These are phyloP conservation scores for Poicephalus meyeri DNA, from an alignment of 2,113 vertebrate genomes.

Conservation along the genomic window DNA sequence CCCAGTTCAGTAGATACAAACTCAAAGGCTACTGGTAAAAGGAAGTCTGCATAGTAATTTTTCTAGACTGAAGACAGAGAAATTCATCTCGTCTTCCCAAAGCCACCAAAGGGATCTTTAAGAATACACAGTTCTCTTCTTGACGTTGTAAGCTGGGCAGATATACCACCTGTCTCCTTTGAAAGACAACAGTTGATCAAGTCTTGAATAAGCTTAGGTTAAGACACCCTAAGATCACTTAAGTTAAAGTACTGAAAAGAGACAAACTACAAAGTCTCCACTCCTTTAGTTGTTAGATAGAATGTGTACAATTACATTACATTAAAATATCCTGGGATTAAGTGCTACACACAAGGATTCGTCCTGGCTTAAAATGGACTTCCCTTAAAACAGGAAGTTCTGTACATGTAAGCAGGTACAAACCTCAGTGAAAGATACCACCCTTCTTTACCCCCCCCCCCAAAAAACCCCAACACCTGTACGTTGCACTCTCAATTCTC, in stretches of 20 bases:
- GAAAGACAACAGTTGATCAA: neutral
- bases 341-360: neutral
- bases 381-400: neutral
- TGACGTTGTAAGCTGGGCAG: neutral
- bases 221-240: neutral
- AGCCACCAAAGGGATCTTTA: fast-evolving
- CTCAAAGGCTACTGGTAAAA: neutral
- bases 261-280: neutral
- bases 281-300: neutral
- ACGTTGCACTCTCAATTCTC: neutral
- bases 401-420: neutral
- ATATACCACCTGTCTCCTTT: neutral
- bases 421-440: neutral
- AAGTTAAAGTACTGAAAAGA: neutral
- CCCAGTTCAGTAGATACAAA: neutral
- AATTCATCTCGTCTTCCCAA: neutral
- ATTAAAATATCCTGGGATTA: neutral
- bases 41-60: neutral
- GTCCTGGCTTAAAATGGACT: neutral
- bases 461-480: neutral
- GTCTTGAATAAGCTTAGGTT: neutral
- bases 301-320: too few relatives aligned
- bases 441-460: neutral
- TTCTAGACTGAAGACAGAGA: neutral
- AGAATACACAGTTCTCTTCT: neutral